Base-by-base conservation (phyloP, 2,113 vertebrate species). In the Chionodraco myersi region DNA sequence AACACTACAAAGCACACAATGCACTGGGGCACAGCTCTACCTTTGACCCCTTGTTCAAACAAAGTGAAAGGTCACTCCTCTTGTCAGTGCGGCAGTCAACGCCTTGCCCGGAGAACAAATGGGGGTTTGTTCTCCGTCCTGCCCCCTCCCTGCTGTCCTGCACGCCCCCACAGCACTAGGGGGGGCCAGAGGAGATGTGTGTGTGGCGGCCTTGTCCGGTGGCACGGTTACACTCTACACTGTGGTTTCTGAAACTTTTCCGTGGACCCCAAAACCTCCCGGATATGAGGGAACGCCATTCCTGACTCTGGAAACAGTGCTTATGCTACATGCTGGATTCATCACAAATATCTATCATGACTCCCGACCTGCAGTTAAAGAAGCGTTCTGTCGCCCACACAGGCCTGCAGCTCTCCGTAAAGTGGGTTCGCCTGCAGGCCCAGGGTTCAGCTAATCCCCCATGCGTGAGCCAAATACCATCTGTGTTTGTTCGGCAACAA, bases 401-500 rank as follows among this genome's bases (percentile, higher is more conserved):
- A 71, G 75, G 71, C 63, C 83, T 52, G 84, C 30, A 67, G 86
- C 85, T 87, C 87, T 91, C 87, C 93, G 88, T 90, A 58, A 89
- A 86, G 86, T 47, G 81, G 30, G 80, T 84, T 75, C 36, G 84
- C 87, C 89, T 88, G 86, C 86, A 72, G 49, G 88, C 88, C 83
- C 87, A 88, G 91, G 89, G 91, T 87, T 94, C 88, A 92, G 92
- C 88, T 95, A 95, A 95, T 92, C 92, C 94, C 94, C 91, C 92
- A 88, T 93, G 88, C 93, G 93, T 92, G 93, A 95, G 94, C 92
- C 93, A 94, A 96, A 95, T 93, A 93, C 91, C 94, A 95, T 93
- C 93, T 95, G 90, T 94, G 92, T 92, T 88, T 95, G 92, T 94
- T 94, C 86, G 86, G 92, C 92, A 93, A 96, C 93, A 96, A 96